Evolutionary conservation across 2,113 vertebrate genomes (phyloP), one percentile per base, ranked within the genome.

Genomic region (Puma concolor): DNA sequence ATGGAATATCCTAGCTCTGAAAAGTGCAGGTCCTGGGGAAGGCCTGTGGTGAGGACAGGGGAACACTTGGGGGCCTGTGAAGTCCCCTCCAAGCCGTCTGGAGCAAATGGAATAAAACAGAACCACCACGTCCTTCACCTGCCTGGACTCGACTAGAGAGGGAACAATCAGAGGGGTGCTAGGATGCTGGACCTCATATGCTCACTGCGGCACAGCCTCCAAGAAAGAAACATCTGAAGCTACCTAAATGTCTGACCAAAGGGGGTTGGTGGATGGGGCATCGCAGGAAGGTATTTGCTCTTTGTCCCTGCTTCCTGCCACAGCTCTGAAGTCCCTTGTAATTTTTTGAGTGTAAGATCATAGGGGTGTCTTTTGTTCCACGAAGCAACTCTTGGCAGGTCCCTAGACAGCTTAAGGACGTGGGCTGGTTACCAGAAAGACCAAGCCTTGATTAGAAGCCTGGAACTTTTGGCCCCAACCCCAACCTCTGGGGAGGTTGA

Each of bases 91-190:
- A 33, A 14, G 54, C 36, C 72, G 7, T 33, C 66, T 52, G 52
- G 64, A 36, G 5, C 41, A 10, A 36, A 80, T n/a, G 71, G 71
- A 33, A 29, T 23, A 16, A 89, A 36, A 38, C 0, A 11, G 21
- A 13, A 52, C 31, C 11, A 11, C 44, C 41, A 13, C 27, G 4
- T 63, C 79, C 79, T 48, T 83, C 50, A 8, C 14, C 14, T 23
- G 72, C 86, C 36, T 48, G 71, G 41, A 15, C 12, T 10, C 19
- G 36, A 72, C 77, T 10, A 23, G 76, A 48, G 12, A 27, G 83
- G 31, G 66, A 25, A 17, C 5, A 1, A 1, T 36, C 27, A 0
- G 25, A 25, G 36, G 2, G 27, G 27, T 2, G 2, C 44, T 15
- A 2, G 44, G 54, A 17, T 19, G 10, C 11, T 9, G 7, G 38